phyloP scores from a whole-genome alignment of 2,113 vertebrate species.

The Cyprinus carpio region DNA sequence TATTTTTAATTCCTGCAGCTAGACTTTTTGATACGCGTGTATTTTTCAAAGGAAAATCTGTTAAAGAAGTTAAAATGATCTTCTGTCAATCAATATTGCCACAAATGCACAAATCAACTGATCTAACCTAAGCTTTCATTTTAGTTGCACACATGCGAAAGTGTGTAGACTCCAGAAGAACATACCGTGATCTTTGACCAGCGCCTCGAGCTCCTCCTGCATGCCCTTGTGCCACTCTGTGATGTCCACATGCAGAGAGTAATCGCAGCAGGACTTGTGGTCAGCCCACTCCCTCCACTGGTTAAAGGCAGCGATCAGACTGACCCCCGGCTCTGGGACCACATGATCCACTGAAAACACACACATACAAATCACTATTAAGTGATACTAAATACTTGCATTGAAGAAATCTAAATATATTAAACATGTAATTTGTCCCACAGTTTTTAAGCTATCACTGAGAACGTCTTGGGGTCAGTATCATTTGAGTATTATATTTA shows the following conservation, averaged over 20 bases:
- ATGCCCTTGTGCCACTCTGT: constrained; percentile 93
- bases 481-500: no score
- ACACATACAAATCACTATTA: constrained; percentile 5
- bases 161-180: not conserved
- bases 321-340: constrained; percentile 87
- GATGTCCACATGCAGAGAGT: constrained; percentile 94
- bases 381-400: not conserved
- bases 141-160: constrained; percentile 6
- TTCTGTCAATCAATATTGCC: not conserved
- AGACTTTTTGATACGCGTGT: not conserved
- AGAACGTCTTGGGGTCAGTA: no score
- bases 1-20: not conserved
- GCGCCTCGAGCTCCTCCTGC: constrained; percentile 93
- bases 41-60: not conserved
- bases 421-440: not conserved
- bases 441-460: not conserved
- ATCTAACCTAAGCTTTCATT: not conserved
- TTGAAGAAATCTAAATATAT: no score
- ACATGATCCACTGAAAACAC: constrained; percentile 88
- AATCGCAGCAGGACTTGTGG: constrained; percentile 95
- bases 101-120: no score
- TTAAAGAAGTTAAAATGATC: not conserved
- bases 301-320: constrained; percentile 88
- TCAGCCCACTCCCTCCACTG: constrained; percentile 98
- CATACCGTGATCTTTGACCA: constrained; percentile 96